Base-by-base conservation (phyloP, 2,888 invertebrate species). In the Conus canariensis region DNA sequence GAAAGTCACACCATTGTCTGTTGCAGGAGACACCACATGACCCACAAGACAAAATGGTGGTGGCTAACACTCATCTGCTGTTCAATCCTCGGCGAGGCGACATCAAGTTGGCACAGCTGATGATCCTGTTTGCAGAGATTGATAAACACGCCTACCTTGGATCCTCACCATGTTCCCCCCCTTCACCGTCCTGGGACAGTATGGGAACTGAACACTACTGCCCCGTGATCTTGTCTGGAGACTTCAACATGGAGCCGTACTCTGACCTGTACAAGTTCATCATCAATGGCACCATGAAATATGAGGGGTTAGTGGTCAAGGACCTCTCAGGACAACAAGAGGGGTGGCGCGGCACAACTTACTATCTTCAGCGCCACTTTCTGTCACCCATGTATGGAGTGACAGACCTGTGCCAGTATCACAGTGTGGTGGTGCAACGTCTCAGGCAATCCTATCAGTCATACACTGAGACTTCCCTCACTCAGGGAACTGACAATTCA, bases 41-140 rank as follows among this genome's bases (percentile, higher is more conserved):
- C 22, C 88, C 88, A 12, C 90, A 82, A 7, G 85, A 88, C 60
- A 89, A 90, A 85, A 83, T 99, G 82, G 97, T 98, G 88, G 97
- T 99, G 0, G 98, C 98, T 6, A 99, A 98, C 19, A 99, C 99
- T 0, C 99, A 99, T 96, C 97, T 99, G 86, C 97, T 99, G 16
- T 99, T 98, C 96, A 99, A 99, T 97, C 99, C 98, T 0, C 97
- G 97, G 93, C 97, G 99, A 77, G 97, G 98, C 45, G 99, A 99
- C 96, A 97, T 99, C 0, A 97, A 99, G 93, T 97, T 99, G 60
- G 99, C 98, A 0, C 99, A 99, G 96, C 97, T 98, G 77, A 98
- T 98, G 94, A 96, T 98, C 74, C 97, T 99, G 14, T 96, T 99
- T 19, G 97, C 98, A 0, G 98, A 99, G 96, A 97, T 99, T 8